Percentiles rank a stretch among this genome's conserved stretches.
phyloP scores from a whole-genome alignment of 2,888 invertebrate genomes.

The Helleia helle region DNA sequence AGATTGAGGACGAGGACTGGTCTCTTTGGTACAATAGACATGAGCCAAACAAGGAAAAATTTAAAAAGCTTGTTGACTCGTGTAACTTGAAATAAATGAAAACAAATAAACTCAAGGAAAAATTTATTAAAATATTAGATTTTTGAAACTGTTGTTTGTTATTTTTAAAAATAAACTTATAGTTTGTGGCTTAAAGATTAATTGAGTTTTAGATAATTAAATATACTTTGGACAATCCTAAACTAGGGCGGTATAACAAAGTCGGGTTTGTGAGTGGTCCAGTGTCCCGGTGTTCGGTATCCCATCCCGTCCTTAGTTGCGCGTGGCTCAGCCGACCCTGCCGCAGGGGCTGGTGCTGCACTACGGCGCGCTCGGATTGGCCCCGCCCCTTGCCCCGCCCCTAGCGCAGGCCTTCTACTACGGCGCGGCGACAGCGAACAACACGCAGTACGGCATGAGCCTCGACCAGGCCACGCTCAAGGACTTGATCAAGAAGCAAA shows the following conservation, averaged over 20 bases:
- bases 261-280: not conserved
- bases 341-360: slow-evolving; percentile 54
- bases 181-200: too few species aligned
- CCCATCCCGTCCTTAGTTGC: slow-evolving; percentile 33
- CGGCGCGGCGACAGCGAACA: slow-evolving; percentile 44
- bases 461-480: slow-evolving; percentile 79
- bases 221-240: too few species aligned
- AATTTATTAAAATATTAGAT: too few species aligned
- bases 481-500: slow-evolving; percentile 91
- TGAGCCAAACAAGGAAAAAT: too few species aligned
- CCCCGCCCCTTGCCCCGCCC: slow-evolving; percentile 39
- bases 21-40: too few species aligned
- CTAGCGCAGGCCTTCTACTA: slow-evolving; percentile 75
- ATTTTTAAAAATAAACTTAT: too few species aligned
- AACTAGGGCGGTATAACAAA: slow-evolving; percentile 1
- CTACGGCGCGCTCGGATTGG: slow-evolving; percentile 38
- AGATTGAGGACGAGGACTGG: too few species aligned
- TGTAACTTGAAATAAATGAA: too few species aligned
- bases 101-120: too few species aligned
- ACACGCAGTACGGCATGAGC: slow-evolving; percentile 62
- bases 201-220: too few species aligned
- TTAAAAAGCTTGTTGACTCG: too few species aligned
- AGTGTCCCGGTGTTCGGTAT: not conserved
- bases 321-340: slow-evolving; percentile 44
- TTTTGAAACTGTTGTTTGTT: too few species aligned